These are phyloP conservation scores for Epinotia ramella DNA, from an alignment of 2,888 invertebrate species.

Conservation along the genomic window DNA sequence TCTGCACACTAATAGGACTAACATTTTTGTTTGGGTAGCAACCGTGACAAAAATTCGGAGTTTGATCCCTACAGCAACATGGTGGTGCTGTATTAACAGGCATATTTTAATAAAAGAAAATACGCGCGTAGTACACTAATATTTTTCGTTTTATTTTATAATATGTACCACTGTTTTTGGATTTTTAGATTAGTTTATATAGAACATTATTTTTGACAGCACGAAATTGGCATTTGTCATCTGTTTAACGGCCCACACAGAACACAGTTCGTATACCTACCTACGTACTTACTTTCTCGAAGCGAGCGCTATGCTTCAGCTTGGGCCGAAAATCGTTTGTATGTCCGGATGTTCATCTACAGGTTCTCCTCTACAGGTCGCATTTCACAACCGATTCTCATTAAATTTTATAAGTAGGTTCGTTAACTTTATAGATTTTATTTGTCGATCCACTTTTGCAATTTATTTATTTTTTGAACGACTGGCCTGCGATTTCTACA, in stretches of 20 bases:
- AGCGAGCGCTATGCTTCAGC: too few relatives aligned
- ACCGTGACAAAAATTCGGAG: constrained; percentile 5
- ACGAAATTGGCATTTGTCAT: background rate
- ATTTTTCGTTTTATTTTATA: background rate
- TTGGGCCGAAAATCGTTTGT: too few relatives aligned
- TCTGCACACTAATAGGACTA: constrained; percentile 25
- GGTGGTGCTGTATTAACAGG: background rate
- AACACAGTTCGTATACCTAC: too few relatives aligned
- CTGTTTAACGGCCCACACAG: background rate
- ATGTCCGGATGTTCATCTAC: too few relatives aligned
- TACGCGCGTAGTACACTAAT: background rate
- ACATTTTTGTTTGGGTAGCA: constrained; percentile 19
- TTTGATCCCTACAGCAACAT: background rate
- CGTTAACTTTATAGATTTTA: too few relatives aligned
- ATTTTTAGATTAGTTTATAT: background rate
- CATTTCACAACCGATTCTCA: too few relatives aligned
- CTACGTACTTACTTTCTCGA: too few relatives aligned
- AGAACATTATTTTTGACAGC: constrained; percentile 15
- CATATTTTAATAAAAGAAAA: background rate
- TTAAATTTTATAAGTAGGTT: too few relatives aligned
- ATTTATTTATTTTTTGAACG: too few relatives aligned
- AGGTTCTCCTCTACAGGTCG: too few relatives aligned
- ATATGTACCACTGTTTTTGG: background rate
- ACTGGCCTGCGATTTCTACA: too few relatives aligned
- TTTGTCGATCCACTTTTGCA: too few relatives aligned